Evolutionary conservation across 2,113 vertebrate genomes (phyloP).

Genomic region (Nestor notabilis): DNA sequence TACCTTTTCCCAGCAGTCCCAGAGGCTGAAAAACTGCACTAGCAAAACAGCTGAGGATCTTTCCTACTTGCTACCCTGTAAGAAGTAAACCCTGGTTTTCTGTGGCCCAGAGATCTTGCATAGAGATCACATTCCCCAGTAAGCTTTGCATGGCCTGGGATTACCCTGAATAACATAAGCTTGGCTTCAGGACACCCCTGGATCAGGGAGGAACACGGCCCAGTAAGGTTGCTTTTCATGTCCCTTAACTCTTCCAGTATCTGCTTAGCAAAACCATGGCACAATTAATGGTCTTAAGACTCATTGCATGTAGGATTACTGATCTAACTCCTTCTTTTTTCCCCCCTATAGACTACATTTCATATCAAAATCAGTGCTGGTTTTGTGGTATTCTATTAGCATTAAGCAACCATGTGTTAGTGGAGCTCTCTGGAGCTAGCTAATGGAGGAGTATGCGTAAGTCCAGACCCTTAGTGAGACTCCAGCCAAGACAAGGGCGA

Average conservation of each 20-base stretch:
- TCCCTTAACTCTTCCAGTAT: not conserved
- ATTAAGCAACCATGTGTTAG: not conserved
- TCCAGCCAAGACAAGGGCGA: not conserved
- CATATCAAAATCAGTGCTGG: not conserved
- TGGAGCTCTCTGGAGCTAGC: not conserved
- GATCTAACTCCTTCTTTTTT: not conserved
- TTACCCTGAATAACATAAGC: not conserved
- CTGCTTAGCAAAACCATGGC: not conserved
- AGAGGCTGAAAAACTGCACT: not conserved
- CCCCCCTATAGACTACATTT: not conserved
- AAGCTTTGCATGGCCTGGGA: not conserved
- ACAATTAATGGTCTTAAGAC: not conserved
- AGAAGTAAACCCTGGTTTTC: not conserved
- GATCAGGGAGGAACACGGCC: not conserved
- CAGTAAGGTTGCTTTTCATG: not conserved
- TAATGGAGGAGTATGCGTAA: not conserved
- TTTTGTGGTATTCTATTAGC: not conserved
- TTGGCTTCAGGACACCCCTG: not conserved
- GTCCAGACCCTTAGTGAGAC: not conserved
- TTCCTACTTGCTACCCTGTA: not conserved
- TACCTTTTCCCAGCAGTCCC: not conserved
- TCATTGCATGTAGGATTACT: accelerated
- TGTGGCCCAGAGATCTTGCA: not conserved
- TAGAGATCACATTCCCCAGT: not conserved
- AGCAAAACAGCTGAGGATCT: not conserved